Percentiles rank a stretch among this genome's conserved stretches.
These are phyloP conservation scores for Protobothrops flavoviridis DNA, from an alignment of 2,113 vertebrate species.

Conservation along the genomic window DNA sequence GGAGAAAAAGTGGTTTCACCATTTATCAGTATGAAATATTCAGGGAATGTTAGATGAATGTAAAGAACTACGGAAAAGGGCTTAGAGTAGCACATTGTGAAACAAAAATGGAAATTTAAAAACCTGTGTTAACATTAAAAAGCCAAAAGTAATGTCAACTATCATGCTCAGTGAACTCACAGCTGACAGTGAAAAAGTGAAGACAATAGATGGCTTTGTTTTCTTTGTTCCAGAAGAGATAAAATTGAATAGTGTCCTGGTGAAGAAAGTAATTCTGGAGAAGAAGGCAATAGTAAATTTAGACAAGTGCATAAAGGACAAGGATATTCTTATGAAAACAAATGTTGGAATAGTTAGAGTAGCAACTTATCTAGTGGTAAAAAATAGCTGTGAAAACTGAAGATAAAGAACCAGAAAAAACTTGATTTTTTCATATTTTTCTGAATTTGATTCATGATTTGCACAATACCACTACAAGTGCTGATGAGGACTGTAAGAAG, in stretches of 20 bases:
- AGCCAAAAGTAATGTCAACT: not conserved
- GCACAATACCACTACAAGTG: not conserved
- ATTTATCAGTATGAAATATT: not conserved
- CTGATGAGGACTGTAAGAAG: not conserved
- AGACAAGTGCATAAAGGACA: not conserved
- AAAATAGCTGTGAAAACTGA: not conserved
- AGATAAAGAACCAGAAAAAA: not conserved
- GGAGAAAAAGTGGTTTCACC: not conserved
- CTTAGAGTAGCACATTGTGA: not conserved
- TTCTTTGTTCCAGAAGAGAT: not conserved
- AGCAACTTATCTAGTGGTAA: not conserved
- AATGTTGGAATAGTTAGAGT: not conserved
- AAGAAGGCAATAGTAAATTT: not conserved
- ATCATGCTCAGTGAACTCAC: not conserved
- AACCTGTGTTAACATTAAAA: not conserved
- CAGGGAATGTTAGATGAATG: not conserved
- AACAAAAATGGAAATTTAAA: not conserved
- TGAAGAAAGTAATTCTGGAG: not conserved
- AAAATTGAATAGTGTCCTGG: not conserved
- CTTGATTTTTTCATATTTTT: no score
- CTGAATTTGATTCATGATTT: not conserved
- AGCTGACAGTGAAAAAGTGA: not conserved
- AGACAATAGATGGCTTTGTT: not conserved
- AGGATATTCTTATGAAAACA: not conserved
- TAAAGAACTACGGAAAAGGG: not conserved